A percentile compares a stretch with the other conserved stretches of the same genome.
Evolutionary conservation across 2,888 invertebrate species (phyloP).

Genomic region (Globia sparganii): DNA sequence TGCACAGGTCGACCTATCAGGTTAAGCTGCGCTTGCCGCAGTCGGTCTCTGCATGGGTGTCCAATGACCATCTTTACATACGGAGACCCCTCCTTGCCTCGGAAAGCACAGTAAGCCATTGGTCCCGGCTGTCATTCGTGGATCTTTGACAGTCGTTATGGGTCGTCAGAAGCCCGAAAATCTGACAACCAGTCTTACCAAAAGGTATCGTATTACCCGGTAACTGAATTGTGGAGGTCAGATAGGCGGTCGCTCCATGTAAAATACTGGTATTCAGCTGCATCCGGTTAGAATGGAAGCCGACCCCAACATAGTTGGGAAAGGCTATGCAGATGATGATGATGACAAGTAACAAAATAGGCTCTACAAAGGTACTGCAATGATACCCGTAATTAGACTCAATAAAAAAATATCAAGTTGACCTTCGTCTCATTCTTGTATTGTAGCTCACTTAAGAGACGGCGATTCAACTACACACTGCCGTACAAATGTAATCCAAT

Average conservation of each 20-base stretch:
- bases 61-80: too few species aligned
- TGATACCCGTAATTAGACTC: constrained; percentile 5
- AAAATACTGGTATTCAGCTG: too few species aligned
- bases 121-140: background rate
- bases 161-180: background rate
- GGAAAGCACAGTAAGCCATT: background rate
- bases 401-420: constrained; percentile 15
- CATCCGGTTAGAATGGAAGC: too few species aligned
- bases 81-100: too few species aligned
- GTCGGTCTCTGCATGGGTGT: too few species aligned
- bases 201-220: background rate
- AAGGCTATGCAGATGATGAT: background rate
- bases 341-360: background rate
- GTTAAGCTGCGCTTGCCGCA: too few species aligned
- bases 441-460: constrained; percentile 42
- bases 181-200: background rate
- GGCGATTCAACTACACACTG: background rate
- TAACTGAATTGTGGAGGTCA: background rate
- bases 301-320: background rate
- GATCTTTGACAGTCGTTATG: background rate
- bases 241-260: too few species aligned
- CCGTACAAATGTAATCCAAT: constrained; percentile 5
- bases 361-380: background rate
- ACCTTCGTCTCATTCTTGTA: constrained; percentile 35
- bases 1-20: too few species aligned